phyloP scores from a whole-genome alignment of 1,140 invertebrate genomes.

The Panulirus ornatus region DNA sequence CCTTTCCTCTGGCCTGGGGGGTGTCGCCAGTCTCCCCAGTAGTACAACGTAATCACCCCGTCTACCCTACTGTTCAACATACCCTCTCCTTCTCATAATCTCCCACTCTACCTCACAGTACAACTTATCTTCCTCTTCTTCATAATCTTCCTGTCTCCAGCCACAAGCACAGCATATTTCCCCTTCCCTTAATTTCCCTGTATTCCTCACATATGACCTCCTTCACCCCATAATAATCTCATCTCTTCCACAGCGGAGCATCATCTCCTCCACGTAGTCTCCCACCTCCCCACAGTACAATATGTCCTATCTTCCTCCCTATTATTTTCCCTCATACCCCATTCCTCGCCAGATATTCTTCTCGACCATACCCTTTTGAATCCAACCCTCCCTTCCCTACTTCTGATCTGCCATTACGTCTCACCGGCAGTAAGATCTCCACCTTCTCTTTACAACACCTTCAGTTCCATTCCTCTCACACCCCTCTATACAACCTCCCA shows the following conservation, averaged over 20 bases:
- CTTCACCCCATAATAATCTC: neutral
- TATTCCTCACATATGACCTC: neutral
- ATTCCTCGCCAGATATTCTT: neutral
- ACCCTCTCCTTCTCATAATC: neutral
- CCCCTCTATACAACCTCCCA: too few relatives aligned
- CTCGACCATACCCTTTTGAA: neutral
- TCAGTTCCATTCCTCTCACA: too few relatives aligned
- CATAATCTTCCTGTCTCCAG: too few relatives aligned
- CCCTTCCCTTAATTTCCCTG: too few relatives aligned
- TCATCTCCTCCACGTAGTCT: neutral
- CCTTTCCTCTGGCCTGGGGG: too few relatives aligned
- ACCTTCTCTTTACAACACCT: too few relatives aligned
- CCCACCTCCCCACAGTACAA: neutral
- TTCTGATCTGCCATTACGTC: too few relatives aligned
- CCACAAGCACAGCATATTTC: neutral
- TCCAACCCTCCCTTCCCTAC: too few relatives aligned
- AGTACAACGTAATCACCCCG: too few relatives aligned
- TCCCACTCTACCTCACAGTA: neutral
- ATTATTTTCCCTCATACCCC: neutral
- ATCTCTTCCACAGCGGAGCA: neutral
- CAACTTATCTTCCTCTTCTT: neutral
- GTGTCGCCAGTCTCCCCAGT: too few relatives aligned
- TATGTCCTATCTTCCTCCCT: neutral
- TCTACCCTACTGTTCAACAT: neutral
- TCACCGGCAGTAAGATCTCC: too few relatives aligned